Evolutionary conservation across 2,797 vertebrate genomes (phyloP), one percentile per base, ranked within the genome.

Genomic region (Rhinophrynus dorsalis): DNA sequence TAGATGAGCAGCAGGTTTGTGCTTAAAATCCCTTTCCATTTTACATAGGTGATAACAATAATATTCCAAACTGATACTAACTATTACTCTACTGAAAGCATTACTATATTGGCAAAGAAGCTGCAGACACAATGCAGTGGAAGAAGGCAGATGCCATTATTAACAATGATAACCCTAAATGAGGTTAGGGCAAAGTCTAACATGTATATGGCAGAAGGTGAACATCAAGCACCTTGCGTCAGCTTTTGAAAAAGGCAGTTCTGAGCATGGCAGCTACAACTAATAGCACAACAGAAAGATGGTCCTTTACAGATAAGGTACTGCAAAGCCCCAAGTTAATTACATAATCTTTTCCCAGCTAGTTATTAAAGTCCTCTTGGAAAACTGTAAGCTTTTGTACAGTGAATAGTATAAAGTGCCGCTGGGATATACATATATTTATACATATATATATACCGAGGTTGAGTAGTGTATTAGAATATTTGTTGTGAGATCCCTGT

Each of bases 381-480:
- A 88, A 88, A 89, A 88, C 88, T 85, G 90, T 87, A 90, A 91
- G 92, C 89, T 91, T 92, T 93, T 97, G 93, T 96, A 96, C 95
- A 96, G 92, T 94, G 94, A 94, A 92, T 93, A 92, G 94, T 95
- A 94, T 98, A 98, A 99, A 98, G 97, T 98, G 96, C 97, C 90
- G 94, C 95, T 94, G 93, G 93, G 94, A 93, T 93, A 88, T 87
- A 85, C 92, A 87, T 89, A 90, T 85, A 85, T 90, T 84, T 89
- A 83, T 88, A 88, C 90, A 91, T 93, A 93, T 91, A 93, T 82
- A 79, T 84, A 93, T 89, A 93, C 91, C 93, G 92, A 91, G 91
- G 90, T 86, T 84, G 88, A 89, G 85, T 87, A 88, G 88, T 86
- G 88, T 87, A 85, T 90, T 90, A 89, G 88, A 90, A 88, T 88